Conservation (phyloP, 1,140 invertebrate genomes). For the Rhyzopertha dominica region DNA sequence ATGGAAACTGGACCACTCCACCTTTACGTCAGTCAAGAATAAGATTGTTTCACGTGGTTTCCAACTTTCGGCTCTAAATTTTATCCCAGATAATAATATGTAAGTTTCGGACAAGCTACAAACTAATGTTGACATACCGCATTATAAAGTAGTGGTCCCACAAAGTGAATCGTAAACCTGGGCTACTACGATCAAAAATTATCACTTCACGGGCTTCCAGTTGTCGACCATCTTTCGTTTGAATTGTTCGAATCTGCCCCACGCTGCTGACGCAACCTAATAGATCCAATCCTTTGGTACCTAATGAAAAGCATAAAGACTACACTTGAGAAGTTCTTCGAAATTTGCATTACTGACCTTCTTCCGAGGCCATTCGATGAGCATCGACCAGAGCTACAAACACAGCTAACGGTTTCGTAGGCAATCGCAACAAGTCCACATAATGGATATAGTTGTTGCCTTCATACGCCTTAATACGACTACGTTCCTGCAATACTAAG, state of each 20-base stretch:
- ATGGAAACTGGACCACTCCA: constrained; percentile 46
- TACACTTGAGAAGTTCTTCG: constrained; percentile 6
- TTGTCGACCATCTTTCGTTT: constrained; percentile 48
- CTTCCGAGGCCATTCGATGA: too few species aligned
- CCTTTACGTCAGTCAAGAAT: constrained; percentile 50
- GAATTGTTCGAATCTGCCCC: constrained; percentile 47
- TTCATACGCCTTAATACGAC: constrained; percentile 52
- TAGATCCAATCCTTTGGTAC: constrained; percentile 47
- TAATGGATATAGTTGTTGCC: constrained; percentile 50
- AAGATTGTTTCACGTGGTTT: constrained; percentile 48
- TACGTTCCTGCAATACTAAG: constrained; percentile 57
- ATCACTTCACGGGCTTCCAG: constrained; percentile 47
- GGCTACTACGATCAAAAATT: constrained; percentile 51
- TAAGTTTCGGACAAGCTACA: constrained; percentile 1
- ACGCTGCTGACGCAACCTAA: constrained; percentile 51
- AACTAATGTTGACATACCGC: constrained; percentile 34
- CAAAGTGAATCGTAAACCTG: constrained; percentile 46
- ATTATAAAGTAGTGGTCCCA: constrained; percentile 51
- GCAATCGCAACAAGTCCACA: constrained; percentile 50
- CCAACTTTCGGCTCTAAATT: constrained; percentile 47
- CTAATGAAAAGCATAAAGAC: constrained; percentile 4
- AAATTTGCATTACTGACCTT: too few species aligned
- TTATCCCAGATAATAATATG: background rate
- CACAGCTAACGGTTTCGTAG: constrained; percentile 53
- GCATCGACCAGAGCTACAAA: constrained; percentile 52